A percentile compares a stretch with the other conserved stretches of the same genome.
These are phyloP conservation scores for Dichetophora obliterata DNA, from an alignment of 2,888 invertebrate genomes.

Conservation along the genomic window DNA sequence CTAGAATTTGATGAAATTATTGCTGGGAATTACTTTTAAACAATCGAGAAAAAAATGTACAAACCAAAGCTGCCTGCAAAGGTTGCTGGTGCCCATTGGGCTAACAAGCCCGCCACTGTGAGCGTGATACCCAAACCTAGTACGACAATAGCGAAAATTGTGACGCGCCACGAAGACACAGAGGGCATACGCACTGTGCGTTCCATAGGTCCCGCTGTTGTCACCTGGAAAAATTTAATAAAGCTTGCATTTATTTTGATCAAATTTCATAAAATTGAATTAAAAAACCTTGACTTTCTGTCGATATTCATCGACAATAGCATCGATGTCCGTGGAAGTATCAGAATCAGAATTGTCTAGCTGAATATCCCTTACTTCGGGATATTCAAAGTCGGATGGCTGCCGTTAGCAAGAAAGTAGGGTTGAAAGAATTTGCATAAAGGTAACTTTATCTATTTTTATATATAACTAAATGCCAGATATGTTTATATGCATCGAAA, in stretches of 20 bases:
- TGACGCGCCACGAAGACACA: conserved; percentile 66
- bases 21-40: not conserved
- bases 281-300: conserved; percentile 76
- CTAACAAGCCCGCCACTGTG: conserved; percentile 59
- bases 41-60: not conserved
- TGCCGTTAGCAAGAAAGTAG: conserved; percentile 39
- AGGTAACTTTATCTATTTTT: too few species aligned
- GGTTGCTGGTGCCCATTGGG: conserved; percentile 61
- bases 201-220: conserved; percentile 69
- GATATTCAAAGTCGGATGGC: conserved; percentile 67
- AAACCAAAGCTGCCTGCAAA: conserved; percentile 62
- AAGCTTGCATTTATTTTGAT: not conserved
- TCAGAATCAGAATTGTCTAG: conserved; percentile 76
- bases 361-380: conserved; percentile 54
- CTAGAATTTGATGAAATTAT: conserved; percentile 41
- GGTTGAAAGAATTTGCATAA: too few species aligned
- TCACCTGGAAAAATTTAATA: conserved; percentile 59
- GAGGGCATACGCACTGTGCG: conserved; percentile 67
- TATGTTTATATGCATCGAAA: too few species aligned
- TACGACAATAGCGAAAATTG: conserved; percentile 64
- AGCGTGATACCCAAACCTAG: conserved; percentile 62
- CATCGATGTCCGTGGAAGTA: conserved; percentile 83
- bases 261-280: not conserved
- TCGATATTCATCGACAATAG: conserved; percentile 82
- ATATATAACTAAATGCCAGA: too few species aligned